Conservation (phyloP, 2,113 vertebrate genomes). For the Macroglossus sobrinus region DNA sequence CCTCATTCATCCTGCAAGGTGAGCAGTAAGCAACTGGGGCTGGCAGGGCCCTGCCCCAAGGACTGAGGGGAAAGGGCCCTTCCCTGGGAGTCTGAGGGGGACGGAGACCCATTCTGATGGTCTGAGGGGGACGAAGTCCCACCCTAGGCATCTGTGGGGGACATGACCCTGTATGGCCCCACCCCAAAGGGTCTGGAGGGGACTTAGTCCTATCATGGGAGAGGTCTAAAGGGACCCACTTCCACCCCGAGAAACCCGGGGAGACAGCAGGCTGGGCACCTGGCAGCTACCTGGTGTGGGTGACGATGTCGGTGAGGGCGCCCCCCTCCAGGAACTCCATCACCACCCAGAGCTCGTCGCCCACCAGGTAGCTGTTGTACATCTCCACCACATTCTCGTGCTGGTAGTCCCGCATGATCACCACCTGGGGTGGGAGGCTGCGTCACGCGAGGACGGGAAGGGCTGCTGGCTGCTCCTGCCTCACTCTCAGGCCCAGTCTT, state of each 20-base stretch:
- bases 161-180: not conserved
- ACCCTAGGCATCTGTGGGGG: not conserved
- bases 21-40: rapidly evolving
- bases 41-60: not conserved
- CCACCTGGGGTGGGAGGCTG: conserved; percentile 83
- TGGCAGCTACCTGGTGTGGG: conserved; percentile 90
- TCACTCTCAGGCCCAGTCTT: rapidly evolving
- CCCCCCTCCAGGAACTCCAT: conserved; percentile 99
- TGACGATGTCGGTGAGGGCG: conserved; percentile 95
- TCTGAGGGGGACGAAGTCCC: not conserved
- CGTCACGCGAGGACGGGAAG: rapidly evolving
- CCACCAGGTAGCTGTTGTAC: conserved; percentile 99
- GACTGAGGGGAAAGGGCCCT: not conserved
- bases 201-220: not conserved
- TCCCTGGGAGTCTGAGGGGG: not conserved
- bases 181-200: not conserved
- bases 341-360: conserved; percentile 97
- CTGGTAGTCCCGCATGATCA: conserved; percentile 98
- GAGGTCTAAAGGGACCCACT: not conserved
- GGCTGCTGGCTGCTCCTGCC: rapidly evolving
- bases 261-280: not conserved
- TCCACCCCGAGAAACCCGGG: not conserved
- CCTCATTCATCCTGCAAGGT: conserved; percentile 93
- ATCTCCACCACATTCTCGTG: conserved; percentile 98
- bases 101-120: too few species aligned